Conservation (phyloP, 1,140 invertebrate genomes). For the Ceratina australensis region DNA sequence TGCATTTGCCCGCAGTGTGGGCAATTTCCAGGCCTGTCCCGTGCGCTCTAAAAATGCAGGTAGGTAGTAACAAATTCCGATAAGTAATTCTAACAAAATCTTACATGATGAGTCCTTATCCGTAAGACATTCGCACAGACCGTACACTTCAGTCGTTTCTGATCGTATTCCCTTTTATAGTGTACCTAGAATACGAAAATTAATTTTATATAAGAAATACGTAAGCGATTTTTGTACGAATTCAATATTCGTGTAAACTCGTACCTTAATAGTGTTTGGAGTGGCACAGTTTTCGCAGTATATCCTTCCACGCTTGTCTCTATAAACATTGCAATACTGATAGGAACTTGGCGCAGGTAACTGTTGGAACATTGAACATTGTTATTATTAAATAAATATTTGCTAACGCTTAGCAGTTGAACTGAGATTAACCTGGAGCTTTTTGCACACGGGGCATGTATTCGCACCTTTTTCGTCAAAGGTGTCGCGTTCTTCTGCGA, state of each 20-base stretch:
- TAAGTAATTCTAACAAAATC: neutral
- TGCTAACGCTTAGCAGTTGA: no score
- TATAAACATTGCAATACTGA: constrained; percentile 23
- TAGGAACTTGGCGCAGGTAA: neutral
- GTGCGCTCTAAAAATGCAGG: constrained; percentile 12
- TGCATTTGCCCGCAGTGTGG: constrained; percentile 24
- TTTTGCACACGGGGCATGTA: neutral
- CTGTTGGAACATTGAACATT: neutral
- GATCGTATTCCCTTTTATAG: neutral
- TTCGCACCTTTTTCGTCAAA: neutral
- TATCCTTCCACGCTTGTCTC: constrained; percentile 33
- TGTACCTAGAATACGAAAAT: constrained; percentile 1
- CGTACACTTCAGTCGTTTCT: neutral
- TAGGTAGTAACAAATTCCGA: neutral
- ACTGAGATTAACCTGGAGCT: constrained; percentile 15
- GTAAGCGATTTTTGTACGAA: neutral
- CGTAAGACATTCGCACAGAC: neutral
- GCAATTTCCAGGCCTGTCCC: constrained; percentile 16
- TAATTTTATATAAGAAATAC: neutral
- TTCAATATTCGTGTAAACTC: neutral
- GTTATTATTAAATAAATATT: neutral
- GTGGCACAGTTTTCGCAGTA: constrained; percentile 49
- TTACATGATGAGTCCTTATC: neutral
- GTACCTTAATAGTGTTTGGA: constrained; percentile 9
- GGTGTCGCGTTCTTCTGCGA: neutral